Evolutionary conservation across 2,113 vertebrate genomes (phyloP).

Genomic region (Albula goreensis): DNA sequence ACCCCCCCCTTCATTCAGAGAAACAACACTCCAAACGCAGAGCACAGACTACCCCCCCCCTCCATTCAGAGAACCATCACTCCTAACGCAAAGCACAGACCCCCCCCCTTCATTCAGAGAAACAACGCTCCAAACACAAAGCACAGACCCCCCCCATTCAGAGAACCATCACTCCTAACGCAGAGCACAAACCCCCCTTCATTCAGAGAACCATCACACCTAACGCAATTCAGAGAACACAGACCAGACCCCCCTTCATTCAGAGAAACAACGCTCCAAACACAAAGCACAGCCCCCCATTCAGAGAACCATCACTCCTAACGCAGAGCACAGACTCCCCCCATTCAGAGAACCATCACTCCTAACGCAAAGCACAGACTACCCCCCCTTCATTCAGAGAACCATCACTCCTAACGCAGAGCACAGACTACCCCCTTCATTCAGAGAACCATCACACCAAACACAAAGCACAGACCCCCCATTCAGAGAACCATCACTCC

Average conservation of each 20-base stretch:
- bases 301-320: no score
- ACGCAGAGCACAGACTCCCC: no score
- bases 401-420: no score
- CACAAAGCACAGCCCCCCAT: no score
- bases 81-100: background rate
- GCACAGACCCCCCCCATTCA: background rate
- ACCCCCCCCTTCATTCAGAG: background rate
- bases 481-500: background rate
- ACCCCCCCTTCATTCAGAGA: no score
- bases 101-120: background rate
- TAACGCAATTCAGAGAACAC: background rate
- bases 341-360: no score
- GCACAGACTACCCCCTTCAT: no score
- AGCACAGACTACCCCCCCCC: background rate
- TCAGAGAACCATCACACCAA: no score
- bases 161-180: background rate
- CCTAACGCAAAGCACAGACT: no score
- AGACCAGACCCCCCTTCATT: no score
- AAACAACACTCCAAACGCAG: no score
- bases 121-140: background rate
- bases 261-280: background rate
- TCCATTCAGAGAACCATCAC: background rate
- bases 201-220: background rate
- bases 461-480: background rate
- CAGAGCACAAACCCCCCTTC: background rate